Evolutionary conservation across 2,113 vertebrate genomes (phyloP).

Genomic region (Acanthisitta chloris): DNA sequence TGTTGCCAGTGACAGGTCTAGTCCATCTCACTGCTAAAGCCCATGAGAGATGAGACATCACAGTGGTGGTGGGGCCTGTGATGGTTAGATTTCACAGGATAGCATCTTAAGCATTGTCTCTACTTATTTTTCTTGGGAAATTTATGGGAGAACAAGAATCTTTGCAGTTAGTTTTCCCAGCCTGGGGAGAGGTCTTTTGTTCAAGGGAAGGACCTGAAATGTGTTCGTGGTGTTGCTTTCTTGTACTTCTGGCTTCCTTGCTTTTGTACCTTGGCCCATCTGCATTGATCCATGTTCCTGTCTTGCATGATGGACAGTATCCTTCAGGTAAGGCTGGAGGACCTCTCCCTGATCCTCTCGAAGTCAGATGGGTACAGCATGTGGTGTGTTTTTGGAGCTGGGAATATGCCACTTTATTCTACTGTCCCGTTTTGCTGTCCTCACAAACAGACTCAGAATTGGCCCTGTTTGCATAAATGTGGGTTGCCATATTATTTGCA

Average conservation of each 20-base stretch:
- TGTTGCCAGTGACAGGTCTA: background rate
- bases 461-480: background rate
- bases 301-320: background rate
- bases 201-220: background rate
- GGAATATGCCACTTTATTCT: background rate
- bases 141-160: background rate
- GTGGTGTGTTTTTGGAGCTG: background rate
- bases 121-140: background rate
- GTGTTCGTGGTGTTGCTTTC: background rate
- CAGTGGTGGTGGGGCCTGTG: background rate
- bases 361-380: no score
- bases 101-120: background rate
- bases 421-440: background rate
- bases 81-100: background rate
- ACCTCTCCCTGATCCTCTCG: no score
- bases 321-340: background rate
- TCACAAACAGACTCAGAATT: background rate
- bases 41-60: rapidly evolving
- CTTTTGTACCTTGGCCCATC: background rate
- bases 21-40: background rate
- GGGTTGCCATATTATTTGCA: background rate
- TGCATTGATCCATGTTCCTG: background rate
- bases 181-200: background rate
- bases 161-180: background rate
- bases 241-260: background rate